Evolutionary conservation across 2,113 vertebrate species (phyloP).

Genomic region (Arenaria interpres): DNA sequence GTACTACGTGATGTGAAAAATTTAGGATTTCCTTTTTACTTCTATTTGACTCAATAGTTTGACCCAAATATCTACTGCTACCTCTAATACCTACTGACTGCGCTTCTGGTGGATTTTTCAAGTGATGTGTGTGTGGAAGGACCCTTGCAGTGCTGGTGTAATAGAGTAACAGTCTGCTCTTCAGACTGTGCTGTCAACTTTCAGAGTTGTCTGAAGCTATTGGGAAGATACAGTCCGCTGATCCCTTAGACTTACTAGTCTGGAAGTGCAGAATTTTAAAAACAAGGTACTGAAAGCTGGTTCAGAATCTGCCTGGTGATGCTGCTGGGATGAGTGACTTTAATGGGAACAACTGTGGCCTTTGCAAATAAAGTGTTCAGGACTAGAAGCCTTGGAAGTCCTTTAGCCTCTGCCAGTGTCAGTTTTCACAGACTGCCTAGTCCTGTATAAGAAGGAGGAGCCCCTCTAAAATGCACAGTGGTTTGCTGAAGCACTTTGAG

Average conservation of each 20-base stretch:
- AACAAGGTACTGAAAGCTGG: background rate
- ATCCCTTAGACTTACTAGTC: background rate
- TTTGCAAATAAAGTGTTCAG: background rate
- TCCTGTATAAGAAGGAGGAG: too few relatives aligned
- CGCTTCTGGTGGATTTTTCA: background rate
- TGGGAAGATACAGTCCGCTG: background rate
- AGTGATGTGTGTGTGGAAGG: background rate
- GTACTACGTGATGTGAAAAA: background rate
- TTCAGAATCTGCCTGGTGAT: background rate
- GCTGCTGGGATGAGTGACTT: background rate
- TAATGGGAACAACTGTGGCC: background rate
- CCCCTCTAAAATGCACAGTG: background rate
- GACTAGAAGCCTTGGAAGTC: background rate
- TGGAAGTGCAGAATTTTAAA: background rate
- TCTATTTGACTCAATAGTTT: background rate
- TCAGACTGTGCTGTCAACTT: background rate
- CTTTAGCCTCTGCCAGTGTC: background rate
- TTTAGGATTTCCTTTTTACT: background rate
- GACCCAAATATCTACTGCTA: background rate
- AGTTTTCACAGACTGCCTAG: background rate
- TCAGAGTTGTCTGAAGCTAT: background rate
- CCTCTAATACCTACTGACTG: background rate
- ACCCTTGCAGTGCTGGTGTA: background rate
- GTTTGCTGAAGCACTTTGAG: background rate
- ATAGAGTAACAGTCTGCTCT: background rate